Percentiles rank a stretch among this genome's conserved stretches.
phyloP scores from a whole-genome alignment of 2,888 invertebrate genomes.

The Ceratothoa steindachneri region DNA sequence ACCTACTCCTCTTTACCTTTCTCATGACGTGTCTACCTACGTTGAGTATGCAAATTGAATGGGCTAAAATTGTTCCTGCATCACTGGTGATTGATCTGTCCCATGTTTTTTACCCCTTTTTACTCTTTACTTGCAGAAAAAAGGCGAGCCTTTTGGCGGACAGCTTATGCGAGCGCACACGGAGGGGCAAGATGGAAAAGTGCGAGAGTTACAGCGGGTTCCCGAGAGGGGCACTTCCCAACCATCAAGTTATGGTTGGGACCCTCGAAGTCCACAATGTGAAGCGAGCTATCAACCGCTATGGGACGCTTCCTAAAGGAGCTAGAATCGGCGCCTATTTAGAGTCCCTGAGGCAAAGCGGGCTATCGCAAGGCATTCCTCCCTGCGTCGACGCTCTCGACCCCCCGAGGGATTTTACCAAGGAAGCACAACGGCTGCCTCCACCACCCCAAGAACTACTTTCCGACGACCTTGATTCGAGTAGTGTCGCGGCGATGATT shows the following conservation, averaged over 20 bases:
- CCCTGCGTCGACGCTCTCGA: conserved; percentile 49
- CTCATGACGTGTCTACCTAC: no score
- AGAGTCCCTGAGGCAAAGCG: conserved; percentile 83
- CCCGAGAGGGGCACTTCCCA: conserved; percentile 5
- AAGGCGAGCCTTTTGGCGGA: no score
- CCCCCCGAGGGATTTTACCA: conserved; percentile 1
- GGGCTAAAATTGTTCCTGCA: no score
- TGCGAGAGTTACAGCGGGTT: conserved; percentile 34
- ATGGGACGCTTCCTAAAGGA: conserved; percentile 94
- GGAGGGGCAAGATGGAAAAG: conserved; percentile 38
- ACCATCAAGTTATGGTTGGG: conserved; percentile 39
- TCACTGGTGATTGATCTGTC: no score
- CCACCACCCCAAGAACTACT: conserved; percentile 14
- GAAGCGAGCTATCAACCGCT: conserved; percentile 84
- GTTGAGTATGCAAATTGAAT: no score
- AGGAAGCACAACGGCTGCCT: conserved; percentile 5
- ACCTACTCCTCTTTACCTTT: no score
- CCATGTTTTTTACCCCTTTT: no score
- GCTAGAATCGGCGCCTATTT: conserved; percentile 93
- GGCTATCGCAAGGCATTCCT: conserved; percentile 55
- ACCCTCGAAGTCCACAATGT: conserved; percentile 94
- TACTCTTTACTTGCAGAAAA: no score
- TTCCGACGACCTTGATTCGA: neutral
- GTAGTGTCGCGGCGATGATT: conserved; percentile 63
- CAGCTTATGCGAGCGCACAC: conserved; percentile 24